Conservation (phyloP, 2,797 vertebrate species). For the Eutrigla gurnardus region DNA sequence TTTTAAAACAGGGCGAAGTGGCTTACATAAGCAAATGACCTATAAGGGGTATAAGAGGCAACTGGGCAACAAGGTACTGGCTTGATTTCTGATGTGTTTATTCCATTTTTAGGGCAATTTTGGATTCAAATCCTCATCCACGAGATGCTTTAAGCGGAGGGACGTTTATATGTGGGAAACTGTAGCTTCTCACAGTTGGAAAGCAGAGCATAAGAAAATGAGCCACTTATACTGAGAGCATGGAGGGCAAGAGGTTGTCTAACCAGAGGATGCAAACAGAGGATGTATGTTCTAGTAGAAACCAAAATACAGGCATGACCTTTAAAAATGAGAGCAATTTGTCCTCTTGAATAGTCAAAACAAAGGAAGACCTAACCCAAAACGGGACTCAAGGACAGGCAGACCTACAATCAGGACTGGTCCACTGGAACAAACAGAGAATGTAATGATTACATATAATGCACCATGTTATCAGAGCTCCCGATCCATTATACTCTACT, state of each 20-base stretch:
- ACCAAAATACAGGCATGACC: too few species aligned
- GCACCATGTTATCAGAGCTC: too few species aligned
- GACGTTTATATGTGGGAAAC: conserved; percentile 30
- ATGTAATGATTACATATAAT: neutral
- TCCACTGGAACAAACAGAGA: too few species aligned
- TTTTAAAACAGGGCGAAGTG: conserved; percentile 8
- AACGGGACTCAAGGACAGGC: too few species aligned
- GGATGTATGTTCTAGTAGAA: too few species aligned
- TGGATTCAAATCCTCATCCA: neutral
- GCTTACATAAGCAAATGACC: conserved; percentile 26
- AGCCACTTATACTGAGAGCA: neutral
- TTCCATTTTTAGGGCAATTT: neutral
- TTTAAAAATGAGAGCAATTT: too few species aligned
- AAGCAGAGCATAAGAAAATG: neutral
- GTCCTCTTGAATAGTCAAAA: too few species aligned
- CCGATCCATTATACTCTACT: too few species aligned
- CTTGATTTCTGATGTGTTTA: neutral
- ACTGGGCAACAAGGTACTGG: neutral
- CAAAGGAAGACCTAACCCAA: too few species aligned
- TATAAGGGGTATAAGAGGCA: neutral
- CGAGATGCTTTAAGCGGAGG: neutral
- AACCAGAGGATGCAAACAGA: neutral
- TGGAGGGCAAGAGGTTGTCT: neutral
- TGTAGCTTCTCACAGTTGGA: conserved; percentile 34
- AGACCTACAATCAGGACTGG: too few species aligned